A percentile compares a stretch with the other conserved stretches of the same genome.
These are phyloP conservation scores for Pandion haliaetus DNA, from an alignment of 2,113 vertebrate genomes.

Conservation along the genomic window DNA sequence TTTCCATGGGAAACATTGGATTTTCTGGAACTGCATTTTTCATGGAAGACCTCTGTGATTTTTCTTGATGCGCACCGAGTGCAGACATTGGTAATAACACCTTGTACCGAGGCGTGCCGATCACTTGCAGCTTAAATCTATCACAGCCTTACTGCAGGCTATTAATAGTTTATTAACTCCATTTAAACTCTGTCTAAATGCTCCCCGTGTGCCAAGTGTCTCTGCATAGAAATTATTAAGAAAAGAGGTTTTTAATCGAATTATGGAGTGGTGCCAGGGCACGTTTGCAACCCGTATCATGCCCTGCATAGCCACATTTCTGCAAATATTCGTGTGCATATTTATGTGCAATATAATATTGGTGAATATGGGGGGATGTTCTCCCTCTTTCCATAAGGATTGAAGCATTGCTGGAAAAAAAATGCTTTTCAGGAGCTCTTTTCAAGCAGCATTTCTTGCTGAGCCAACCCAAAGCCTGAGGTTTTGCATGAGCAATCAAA, in stretches of 20 bases:
- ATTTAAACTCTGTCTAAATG: conserved; percentile 6
- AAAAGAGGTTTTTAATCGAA: neutral
- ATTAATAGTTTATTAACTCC: conserved; percentile 45
- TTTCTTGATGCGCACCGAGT: fast-evolving
- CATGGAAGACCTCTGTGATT: neutral
- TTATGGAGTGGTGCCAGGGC: neutral
- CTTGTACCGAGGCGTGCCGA: neutral
- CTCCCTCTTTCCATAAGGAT: neutral
- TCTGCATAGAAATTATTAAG: neutral
- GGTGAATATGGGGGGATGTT: neutral
- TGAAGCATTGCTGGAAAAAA: neutral
- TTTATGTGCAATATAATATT: fast-evolving
- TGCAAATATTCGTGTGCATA: fast-evolving
- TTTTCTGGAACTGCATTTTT: neutral
- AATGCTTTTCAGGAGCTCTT: neutral
- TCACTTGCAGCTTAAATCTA: neutral
- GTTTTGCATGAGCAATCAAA: neutral
- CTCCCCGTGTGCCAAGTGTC: neutral
- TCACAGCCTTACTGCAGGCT: neutral
- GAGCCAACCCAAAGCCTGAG: neutral
- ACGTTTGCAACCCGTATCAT: fast-evolving
- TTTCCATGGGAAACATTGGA: fast-evolving
- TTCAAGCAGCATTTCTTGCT: neutral
- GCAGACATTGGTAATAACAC: neutral
- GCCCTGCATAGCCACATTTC: fast-evolving